Percentiles rank a stretch among this genome's conserved stretches.
Conservation (phyloP, 2,888 invertebrate species). For the Pheosia gnoma region DNA sequence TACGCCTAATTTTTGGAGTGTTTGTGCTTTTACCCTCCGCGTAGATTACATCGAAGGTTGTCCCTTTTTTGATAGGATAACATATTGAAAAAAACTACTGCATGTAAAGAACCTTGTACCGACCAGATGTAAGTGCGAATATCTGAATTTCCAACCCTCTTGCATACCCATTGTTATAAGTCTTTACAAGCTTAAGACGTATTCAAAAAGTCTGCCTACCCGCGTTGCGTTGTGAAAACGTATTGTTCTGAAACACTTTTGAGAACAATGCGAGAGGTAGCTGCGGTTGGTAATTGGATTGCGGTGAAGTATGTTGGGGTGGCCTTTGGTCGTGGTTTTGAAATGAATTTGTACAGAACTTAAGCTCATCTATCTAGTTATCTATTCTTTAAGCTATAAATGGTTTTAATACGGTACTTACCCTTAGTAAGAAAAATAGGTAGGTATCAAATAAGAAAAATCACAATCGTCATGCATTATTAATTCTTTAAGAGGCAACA, state of each 20-base stretch:
- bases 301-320: slow-evolving; percentile 1
- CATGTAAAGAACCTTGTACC: background rate
- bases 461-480: no score
- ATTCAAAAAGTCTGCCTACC: background rate
- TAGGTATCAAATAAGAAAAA: no score
- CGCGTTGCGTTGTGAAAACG: background rate
- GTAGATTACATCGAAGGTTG: no score
- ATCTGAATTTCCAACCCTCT: background rate
- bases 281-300: slow-evolving; percentile 3
- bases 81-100: no score
- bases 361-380: background rate
- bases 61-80: no score
- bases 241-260: slow-evolving; percentile 6
- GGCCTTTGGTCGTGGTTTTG: slow-evolving; percentile 1
- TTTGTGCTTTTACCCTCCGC: no score
- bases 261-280: slow-evolving; percentile 1
- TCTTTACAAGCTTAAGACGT: background rate
- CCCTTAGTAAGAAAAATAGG: no score
- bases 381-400: background rate
- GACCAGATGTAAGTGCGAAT: background rate
- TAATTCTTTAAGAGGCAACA: no score
- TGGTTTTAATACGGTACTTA: no score
- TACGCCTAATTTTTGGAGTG: no score
- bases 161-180: background rate
- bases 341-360: background rate